Percentiles rank a stretch among this genome's conserved stretches.
These are phyloP conservation scores for Vultur gryphus DNA, from an alignment of 2,797 vertebrate species.

Conservation along the genomic window DNA sequence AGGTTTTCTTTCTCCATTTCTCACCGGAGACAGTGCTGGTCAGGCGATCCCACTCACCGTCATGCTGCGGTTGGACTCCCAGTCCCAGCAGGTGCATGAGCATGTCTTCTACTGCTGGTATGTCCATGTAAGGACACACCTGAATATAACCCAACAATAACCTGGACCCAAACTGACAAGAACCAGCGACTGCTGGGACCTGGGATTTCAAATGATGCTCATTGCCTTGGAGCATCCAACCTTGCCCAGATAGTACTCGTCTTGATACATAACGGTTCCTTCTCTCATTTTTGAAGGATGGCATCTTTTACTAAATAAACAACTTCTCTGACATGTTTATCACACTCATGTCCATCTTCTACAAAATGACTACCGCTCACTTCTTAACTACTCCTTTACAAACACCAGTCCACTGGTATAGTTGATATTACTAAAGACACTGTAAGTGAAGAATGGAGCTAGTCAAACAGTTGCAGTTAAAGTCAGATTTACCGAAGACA, in stretches of 20 bases:
- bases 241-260: neutral
- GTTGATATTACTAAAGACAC: neutral
- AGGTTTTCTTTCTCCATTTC: neutral
- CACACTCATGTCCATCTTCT: neutral
- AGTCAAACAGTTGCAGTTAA: neutral
- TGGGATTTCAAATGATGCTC: neutral
- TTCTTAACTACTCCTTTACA: neutral
- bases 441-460: neutral
- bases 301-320: neutral
- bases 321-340: neutral
- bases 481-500: neutral
- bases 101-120: neutral
- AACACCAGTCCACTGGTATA: neutral
- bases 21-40: neutral
- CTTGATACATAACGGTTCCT: neutral
- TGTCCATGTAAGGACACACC: neutral
- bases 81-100: neutral
- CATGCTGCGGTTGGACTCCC: neutral
- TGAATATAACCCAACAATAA: neutral
- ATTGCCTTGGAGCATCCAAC: neutral
- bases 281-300: neutral
- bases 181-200: fast-evolving
- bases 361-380: neutral
- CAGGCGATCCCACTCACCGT: neutral
- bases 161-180: neutral